Evolutionary conservation across 2,888 invertebrate genomes (phyloP), one percentile per base, ranked within the genome.

Genomic region (Drosophila formosana): DNA sequence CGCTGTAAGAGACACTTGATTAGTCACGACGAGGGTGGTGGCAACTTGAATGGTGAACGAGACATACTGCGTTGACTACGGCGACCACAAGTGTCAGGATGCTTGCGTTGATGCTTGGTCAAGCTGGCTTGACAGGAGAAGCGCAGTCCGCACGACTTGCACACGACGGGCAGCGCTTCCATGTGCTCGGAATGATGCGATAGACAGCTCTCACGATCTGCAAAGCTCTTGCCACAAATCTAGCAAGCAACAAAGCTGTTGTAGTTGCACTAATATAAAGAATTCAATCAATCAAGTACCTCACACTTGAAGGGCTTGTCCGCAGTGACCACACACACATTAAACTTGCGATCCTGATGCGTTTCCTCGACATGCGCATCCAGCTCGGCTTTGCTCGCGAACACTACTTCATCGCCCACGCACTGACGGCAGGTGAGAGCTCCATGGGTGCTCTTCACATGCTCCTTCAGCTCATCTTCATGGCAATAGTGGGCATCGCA

Each of bases 61-160:
- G 18, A 18, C 37, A 37, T 77, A 72, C 71, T 45, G 32, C 64
- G 37, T 11, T 37, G 37, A n/a, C 37, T 11, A n/a, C 37, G 37
- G 37, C 37, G 80, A 3, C 93, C 93, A 78, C 93, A 94, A 6
- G 92, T 92, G 28, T 88, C 90, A 0, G 93, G 92, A 55, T 93
- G 92, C n/a, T 92, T 92, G 7, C 90, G 88, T 34, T 92, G 90
- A 80, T 94, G 94, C 75, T 93, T 93, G 18, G 92, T 89, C 23
- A 93, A 83, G 89, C 93, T 93, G 3, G 93, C 93, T 46, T 92
- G 88, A 71, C 93, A 93, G 1, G 93, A 93, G 80, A 94, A 94
- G 28, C 93, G 89, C 41, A 91, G 90, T 1, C 91, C 91, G 76
- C 94, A 94, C n/a, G 91, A 91, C 66, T 91, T 91, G 72, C 94